phyloP scores from a whole-genome alignment of 2,797 vertebrate genomes.

The Mormyrops boulengeri region DNA sequence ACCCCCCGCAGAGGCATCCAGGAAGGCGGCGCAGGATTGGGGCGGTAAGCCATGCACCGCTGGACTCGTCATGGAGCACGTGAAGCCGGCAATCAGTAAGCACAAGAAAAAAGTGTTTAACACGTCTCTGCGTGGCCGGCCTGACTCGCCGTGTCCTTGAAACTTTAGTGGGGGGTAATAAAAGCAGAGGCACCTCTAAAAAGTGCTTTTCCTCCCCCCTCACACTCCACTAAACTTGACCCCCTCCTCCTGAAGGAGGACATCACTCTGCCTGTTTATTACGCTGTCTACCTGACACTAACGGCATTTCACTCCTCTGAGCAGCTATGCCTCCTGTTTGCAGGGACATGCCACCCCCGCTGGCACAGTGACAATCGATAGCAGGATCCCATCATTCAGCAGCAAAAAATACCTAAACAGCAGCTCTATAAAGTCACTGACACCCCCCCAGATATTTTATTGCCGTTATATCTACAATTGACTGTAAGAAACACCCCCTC shows the following conservation, averaged over 20 bases:
- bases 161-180: conserved; percentile 19
- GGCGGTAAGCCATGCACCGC: background rate
- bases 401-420: background rate
- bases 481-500: background rate
- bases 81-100: background rate
- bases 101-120: conserved; percentile 23
- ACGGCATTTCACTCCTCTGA: background rate
- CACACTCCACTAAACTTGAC: conserved; percentile 9
- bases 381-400: background rate
- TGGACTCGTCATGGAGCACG: background rate
- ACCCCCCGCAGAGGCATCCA: background rate
- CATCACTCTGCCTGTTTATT: background rate
- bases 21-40: background rate
- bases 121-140: background rate
- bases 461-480: background rate
- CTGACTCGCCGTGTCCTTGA: conserved; percentile 8
- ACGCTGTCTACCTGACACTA: background rate
- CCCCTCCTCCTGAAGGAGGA: background rate
- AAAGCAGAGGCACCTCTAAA: conserved; percentile 2
- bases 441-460: background rate
- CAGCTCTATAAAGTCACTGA: background rate
- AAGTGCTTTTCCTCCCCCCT: background rate
- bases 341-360: background rate
- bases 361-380: background rate
- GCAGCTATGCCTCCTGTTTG: background rate